Conservation (phyloP, 2,113 vertebrate genomes). For the Phodopus roborovskii region DNA sequence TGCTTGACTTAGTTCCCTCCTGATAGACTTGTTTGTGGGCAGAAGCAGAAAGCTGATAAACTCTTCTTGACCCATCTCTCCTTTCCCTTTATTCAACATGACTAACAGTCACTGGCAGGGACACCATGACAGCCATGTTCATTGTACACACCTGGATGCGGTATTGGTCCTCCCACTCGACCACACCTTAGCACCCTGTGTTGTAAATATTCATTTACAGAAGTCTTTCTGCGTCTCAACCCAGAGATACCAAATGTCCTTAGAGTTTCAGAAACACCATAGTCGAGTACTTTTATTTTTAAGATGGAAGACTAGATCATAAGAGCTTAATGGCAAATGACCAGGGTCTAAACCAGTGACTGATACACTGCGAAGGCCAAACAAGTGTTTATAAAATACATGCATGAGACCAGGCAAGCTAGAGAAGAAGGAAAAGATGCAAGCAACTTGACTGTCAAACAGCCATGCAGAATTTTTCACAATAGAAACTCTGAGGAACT, state of each 20-base stretch:
- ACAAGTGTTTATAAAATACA: neutral
- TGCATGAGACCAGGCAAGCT: neutral
- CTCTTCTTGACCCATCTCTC: neutral
- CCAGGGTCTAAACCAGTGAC: neutral
- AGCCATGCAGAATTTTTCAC: neutral
- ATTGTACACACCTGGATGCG: neutral
- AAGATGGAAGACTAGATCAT: neutral
- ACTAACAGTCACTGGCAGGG: neutral
- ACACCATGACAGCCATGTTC: neutral
- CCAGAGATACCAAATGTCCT: neutral
- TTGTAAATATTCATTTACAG: neutral
- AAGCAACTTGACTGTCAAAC: neutral
- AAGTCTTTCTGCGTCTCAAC: neutral
- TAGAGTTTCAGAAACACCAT: neutral
- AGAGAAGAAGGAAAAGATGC: neutral
- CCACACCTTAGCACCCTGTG: neutral
- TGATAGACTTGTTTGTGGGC: neutral
- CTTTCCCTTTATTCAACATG: neutral
- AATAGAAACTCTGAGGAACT: neutral
- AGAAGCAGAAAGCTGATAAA: slow-evolving; percentile 13
- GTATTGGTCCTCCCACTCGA: neutral
- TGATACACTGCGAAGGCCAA: neutral
- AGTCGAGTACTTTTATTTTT: neutral
- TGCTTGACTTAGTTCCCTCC: neutral
- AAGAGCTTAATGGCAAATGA: neutral